Percentiles rank a stretch among this genome's conserved stretches.
Conservation (phyloP, 2,113 vertebrate genomes). For the Ancistrus triradiatus region DNA sequence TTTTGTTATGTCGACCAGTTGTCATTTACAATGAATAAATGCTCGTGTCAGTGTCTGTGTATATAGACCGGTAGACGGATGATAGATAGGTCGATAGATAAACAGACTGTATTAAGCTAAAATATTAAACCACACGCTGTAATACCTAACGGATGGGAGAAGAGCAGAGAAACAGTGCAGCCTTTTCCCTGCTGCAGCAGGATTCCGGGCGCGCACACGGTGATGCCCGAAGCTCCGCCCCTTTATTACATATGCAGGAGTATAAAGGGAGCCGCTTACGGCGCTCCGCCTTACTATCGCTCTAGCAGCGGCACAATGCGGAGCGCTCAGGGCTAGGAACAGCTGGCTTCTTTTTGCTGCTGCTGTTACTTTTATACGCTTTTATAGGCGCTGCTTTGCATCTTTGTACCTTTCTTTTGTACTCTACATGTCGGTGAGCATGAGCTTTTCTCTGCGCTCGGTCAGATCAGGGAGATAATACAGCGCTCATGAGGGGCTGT, state of each 20-base stretch:
- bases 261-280: slow-evolving; percentile 43
- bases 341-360: not conserved
- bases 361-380: slow-evolving; percentile 9
- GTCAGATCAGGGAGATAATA: slow-evolving; percentile 33
- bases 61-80: too few species aligned
- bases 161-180: slow-evolving; percentile 4
- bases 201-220: slow-evolving; percentile 32
- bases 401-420: slow-evolving; percentile 7
- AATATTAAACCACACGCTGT: too few species aligned
- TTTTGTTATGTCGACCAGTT: too few species aligned
- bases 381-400: slow-evolving; percentile 5
- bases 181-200: slow-evolving; percentile 43
- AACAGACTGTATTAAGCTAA: too few species aligned
- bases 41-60: too few species aligned
- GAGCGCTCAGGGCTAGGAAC: not conserved
- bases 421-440: not conserved
- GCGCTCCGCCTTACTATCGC: slow-evolving; percentile 33
- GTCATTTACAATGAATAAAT: too few species aligned
- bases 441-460: not conserved
- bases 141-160: not conserved
- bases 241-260: slow-evolving; percentile 48
- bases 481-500: slow-evolving; percentile 57
- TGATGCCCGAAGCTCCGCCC: slow-evolving; percentile 58
- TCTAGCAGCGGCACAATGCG: slow-evolving; percentile 30
- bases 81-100: too few species aligned